Conservation (phyloP, 2,113 vertebrate genomes). For the Talpa occidentalis region DNA sequence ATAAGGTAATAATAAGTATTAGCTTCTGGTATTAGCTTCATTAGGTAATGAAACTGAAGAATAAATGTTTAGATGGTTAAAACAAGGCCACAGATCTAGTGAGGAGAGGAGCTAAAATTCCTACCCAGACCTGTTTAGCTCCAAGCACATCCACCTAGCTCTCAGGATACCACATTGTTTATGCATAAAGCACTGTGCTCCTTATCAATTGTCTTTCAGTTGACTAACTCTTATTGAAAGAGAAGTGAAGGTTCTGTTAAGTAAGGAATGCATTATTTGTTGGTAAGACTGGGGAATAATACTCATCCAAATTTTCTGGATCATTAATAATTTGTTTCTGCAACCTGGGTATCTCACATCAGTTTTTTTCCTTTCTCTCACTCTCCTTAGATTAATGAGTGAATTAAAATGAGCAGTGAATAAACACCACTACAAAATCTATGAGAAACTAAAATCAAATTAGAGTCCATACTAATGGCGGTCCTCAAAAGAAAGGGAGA, state of each 20-base stretch:
- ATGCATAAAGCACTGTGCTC: background rate
- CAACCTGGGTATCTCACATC: background rate
- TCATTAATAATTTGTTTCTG: constrained; percentile 22
- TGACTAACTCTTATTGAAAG: constrained; percentile 18
- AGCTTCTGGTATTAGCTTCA: background rate
- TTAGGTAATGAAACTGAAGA: background rate
- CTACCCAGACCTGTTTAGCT: background rate
- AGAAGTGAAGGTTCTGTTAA: background rate
- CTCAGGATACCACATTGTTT: background rate
- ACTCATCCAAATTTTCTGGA: background rate
- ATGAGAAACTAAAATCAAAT: background rate
- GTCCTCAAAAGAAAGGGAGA: background rate
- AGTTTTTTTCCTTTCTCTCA: background rate
- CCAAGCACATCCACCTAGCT: background rate
- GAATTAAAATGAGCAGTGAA: background rate
- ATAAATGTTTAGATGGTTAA: background rate
- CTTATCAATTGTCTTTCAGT: constrained; percentile 15
- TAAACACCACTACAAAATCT: background rate
- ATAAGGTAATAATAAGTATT: too few relatives aligned
- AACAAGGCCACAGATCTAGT: background rate
- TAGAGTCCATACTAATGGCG: background rate
- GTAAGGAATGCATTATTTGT: background rate
- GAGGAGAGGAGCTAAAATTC: background rate
- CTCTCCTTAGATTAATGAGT: background rate
- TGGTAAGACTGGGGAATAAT: background rate